These are phyloP conservation scores for Eutolmus rufibarbis DNA, from an alignment of 2,888 invertebrate species.

Conservation along the genomic window DNA sequence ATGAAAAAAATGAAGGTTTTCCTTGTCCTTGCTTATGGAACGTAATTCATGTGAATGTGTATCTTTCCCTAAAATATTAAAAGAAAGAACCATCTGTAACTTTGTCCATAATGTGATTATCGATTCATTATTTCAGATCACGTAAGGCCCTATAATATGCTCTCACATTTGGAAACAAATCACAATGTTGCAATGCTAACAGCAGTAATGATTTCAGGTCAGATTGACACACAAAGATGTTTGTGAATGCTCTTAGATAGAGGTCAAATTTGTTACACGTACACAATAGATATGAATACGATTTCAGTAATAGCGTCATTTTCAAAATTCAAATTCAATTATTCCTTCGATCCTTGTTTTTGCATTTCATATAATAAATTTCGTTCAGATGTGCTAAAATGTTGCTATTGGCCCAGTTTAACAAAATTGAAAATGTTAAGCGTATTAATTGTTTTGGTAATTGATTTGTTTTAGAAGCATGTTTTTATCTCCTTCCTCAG, in stretches of 20 bases:
- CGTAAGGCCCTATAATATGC: conserved; percentile 61
- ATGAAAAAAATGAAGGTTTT: not conserved
- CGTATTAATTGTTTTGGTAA: conserved; percentile 1
- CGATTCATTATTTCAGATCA: conserved; percentile 54
- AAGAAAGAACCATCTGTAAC: not conserved
- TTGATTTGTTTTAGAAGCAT: conserved; percentile 27
- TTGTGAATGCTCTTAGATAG: conserved; percentile 29
- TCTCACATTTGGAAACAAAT: conserved; percentile 62
- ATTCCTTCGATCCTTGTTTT: not conserved
- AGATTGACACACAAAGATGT: conserved; percentile 48
- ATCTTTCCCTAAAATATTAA: not conserved
- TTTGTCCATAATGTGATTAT: not conserved
- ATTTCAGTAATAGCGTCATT: not conserved
- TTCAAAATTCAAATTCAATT: not conserved
- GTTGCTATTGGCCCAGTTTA: conserved; percentile 11
- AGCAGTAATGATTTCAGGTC: conserved; percentile 61
- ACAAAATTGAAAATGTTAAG: not conserved
- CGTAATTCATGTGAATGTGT: not conserved
- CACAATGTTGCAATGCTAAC: conserved; percentile 61
- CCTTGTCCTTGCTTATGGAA: not conserved
- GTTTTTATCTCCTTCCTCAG: not conserved
- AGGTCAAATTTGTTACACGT: not conserved
- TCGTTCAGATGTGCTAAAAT: not conserved
- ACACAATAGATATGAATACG: conserved; percentile 6
- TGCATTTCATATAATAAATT: not conserved